Conservation (phyloP, 2,113 vertebrate genomes). For the Cyprinodon brontotheroides region DNA sequence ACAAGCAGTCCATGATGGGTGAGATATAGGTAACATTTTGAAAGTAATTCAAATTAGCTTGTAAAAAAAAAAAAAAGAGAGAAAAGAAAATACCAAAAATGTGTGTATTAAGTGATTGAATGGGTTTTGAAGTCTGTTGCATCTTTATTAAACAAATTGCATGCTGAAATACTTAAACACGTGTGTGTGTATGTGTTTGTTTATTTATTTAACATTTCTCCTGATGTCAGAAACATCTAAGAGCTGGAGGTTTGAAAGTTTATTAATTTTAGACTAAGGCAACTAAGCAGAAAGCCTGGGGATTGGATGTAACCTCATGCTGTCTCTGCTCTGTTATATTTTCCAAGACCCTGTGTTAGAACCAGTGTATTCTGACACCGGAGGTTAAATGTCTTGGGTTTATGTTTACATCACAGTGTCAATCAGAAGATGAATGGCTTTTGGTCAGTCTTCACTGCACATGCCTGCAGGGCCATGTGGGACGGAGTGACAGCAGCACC, state of each 20-base stretch:
- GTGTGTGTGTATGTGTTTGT: too few relatives aligned
- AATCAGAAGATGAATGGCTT: constrained; percentile 49
- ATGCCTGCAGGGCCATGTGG: constrained; percentile 34
- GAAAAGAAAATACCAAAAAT: too few relatives aligned
- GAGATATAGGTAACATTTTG: too few relatives aligned
- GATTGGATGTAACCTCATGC: constrained; percentile 27
- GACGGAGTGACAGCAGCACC: background rate
- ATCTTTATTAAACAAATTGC: too few relatives aligned
- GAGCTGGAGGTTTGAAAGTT: background rate
- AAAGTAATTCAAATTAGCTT: too few relatives aligned
- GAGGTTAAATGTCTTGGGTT: constrained; percentile 21
- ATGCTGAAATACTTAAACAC: too few relatives aligned
- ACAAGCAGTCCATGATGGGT: too few relatives aligned
- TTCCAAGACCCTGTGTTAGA: constrained; percentile 10
- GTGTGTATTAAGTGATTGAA: too few relatives aligned
- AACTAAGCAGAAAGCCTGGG: background rate
- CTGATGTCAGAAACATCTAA: background rate
- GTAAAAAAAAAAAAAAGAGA: too few relatives aligned
- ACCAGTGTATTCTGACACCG: constrained; percentile 46
- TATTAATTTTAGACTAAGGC: background rate
- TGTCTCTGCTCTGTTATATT: background rate
- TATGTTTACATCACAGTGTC: constrained; percentile 61
- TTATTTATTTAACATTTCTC: background rate
- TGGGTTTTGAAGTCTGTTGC: too few relatives aligned
- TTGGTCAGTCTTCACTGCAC: background rate